These are phyloP conservation scores for Romanomermis culicivorax DNA, from an alignment of 2,888 invertebrate species.

Conservation along the genomic window DNA sequence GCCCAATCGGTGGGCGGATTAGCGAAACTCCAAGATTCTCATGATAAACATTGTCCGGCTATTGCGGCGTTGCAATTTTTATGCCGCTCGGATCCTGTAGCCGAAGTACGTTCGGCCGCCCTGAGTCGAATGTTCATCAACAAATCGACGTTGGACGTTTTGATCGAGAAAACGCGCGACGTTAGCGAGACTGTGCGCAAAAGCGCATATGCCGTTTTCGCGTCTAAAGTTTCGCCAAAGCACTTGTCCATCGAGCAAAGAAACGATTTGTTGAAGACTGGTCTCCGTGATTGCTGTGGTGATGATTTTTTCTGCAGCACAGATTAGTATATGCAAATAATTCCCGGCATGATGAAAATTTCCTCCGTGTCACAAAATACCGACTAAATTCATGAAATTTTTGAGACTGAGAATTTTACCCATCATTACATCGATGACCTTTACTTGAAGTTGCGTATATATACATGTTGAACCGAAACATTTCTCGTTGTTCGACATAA, in stretches of 20 bases:
- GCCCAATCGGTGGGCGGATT: conserved; percentile 56
- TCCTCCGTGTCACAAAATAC: too few relatives aligned
- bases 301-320: conserved; percentile 32
- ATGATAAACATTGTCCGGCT: conserved; percentile 49
- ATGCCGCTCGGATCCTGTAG: conserved; percentile 43
- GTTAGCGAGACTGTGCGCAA: conserved; percentile 52
- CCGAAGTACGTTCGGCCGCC: conserved; percentile 48
- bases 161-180: conserved; percentile 52
- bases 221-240: conserved; percentile 37
- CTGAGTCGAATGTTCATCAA: conserved; percentile 52
- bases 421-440: too few relatives aligned
- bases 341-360: too few relatives aligned
- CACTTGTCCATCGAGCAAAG: conserved; percentile 45
- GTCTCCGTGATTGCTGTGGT: conserved; percentile 43
- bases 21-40: conserved; percentile 55
- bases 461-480: too few relatives aligned
- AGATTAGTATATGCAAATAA: too few relatives aligned
- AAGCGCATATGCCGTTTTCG: conserved; percentile 37
- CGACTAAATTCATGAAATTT: too few relatives aligned
- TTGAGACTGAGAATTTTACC: too few relatives aligned
- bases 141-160: conserved; percentile 45
- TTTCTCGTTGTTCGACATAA: too few relatives aligned
- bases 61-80: conserved; percentile 37
- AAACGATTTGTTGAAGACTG: conserved; percentile 40
- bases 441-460: too few relatives aligned